Evolutionary conservation across 2,797 vertebrate genomes (phyloP), one percentile per base, ranked within the genome.

Genomic region (Phrynocephalus vlangalii): DNA sequence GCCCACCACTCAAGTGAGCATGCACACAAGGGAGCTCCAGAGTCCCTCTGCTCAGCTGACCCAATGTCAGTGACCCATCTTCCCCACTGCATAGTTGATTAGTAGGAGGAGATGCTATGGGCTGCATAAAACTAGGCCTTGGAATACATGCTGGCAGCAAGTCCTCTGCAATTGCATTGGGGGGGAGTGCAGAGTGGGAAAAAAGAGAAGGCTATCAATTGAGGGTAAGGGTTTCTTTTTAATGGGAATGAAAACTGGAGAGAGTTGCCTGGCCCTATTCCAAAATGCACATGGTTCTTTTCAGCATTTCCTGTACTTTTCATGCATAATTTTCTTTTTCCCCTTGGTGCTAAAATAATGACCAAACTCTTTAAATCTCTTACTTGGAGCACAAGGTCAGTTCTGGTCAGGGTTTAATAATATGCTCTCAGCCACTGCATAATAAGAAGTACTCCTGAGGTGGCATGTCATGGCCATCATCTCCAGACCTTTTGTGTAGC

Each of bases 361-460:
- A 38, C 63, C 18, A 70, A 56, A 81, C 33, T 26, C 63, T 79
- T 66, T 8, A 87, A 60, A 52, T 30, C 87, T 66, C 68, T 79
- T 77, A 44, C 22, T 60, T 81, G 48, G 63, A 87, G 50, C 79
- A 70, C 1, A 16, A 48, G 71, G 85, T 80, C 82, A 76, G 60
- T 30, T 56, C 2, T 79, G 82, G 79, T 26, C 11, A 1, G 68
- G 79, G 76, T 52, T 85, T 75, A 71, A 56, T 24, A 18, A 48
- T 0, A 56, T 1, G 16, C 80, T 68, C 9, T 60, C 80, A 50
- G 79, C 24, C 1, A 0, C 26, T 50, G 77, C 0, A 0, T 60
- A 63, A 85, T 28, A 30, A 67, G 2, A 26, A 30, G 30, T 73
- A 44, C 70, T 56, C 16, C 0, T 9, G 73, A 0, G 6, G 44